Conservation (phyloP, 2,888 invertebrate species). For the Nowickia ferox region DNA sequence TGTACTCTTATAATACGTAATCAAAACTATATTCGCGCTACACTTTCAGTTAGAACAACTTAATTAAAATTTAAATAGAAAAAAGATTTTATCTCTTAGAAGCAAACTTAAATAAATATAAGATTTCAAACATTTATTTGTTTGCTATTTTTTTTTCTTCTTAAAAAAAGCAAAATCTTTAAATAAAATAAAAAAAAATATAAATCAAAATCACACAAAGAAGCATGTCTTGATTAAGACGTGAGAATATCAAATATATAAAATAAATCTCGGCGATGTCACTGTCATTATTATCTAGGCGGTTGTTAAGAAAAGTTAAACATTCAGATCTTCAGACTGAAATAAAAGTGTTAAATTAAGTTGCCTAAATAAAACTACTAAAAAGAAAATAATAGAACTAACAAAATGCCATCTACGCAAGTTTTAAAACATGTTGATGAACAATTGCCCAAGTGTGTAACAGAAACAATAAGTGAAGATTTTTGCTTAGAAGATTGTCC, state of each 20-base stretch:
- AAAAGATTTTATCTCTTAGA: constrained; percentile 30
- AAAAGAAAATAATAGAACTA: constrained; percentile 4
- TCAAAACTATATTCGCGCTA: constrained; percentile 1
- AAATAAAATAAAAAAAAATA: constrained; percentile 27
- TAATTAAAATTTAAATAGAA: constrained; percentile 36
- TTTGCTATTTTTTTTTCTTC: background rate
- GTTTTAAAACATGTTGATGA: constrained; percentile 74
- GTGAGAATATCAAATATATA: constrained; percentile 54
- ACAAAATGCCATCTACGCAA: constrained; percentile 76
- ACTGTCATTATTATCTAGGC: constrained; percentile 51
- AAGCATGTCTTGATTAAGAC: constrained; percentile 42
- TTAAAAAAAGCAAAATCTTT: constrained; percentile 39
- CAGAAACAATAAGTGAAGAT: background rate
- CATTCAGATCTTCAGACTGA: constrained; percentile 8
- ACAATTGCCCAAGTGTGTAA: constrained; percentile 48
- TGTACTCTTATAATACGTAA: constrained; percentile 4
- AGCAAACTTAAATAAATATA: constrained; percentile 16
- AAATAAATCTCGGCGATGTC: constrained; percentile 48
- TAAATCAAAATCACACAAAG: constrained; percentile 63
- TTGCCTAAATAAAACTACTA: background rate
- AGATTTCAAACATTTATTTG: constrained; percentile 49
- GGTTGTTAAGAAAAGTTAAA: constrained; percentile 49
- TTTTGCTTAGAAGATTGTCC: constrained; percentile 74
- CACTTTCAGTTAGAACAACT: constrained; percentile 34
- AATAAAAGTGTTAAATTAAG: constrained; percentile 6